Evolutionary conservation across 2,888 invertebrate species (phyloP), one percentile per base, ranked within the genome.

Genomic region (Nemapogon koenigi): DNA sequence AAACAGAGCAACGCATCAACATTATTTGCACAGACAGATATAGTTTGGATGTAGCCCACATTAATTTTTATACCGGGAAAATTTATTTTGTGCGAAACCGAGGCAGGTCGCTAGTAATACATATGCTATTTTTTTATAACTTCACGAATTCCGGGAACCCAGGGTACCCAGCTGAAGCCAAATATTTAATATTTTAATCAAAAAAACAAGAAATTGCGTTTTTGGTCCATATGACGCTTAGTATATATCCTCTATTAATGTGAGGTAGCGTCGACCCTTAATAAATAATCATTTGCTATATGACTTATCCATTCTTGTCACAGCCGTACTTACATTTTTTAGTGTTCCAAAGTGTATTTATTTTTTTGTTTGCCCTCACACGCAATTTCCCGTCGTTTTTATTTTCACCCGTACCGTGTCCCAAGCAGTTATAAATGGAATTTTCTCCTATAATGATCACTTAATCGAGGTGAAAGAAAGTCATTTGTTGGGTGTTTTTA

Each of bases 401-500:
- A 59, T 65, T 59, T 59, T 53, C 53, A 49, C 53, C 51, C 25
- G 16, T 16, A 6, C 19, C 33, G 33, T 31, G 31, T 31, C 16
- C 4, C 25, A 8, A n/a, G 7, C 13, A 15, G 16, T 61, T 62
- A 61, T 56, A 59, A 69, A 64, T 64, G 59, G 55, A 62, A 61
- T 68, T 66, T 66, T 53, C 55, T 56, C 49, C 55, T 53, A 55
- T 66, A 69, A 69, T 63, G 64, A 69, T 68, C 59, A 62, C 65
- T 62, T 70, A 70, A 70, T 70, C 63, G 64, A 61, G 64, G 63
- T 56, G 63, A 66, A 65, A 55, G 56, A 65, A 64, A 58, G 54
- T 49, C 47, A 52, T 51, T 46, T 35, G 47, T 45, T 46, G 48
- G 52, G 46, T 53, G 50, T 47, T 49, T 48, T 43, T 44, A 45